phyloP scores from a whole-genome alignment of 2,888 invertebrate species.

The Poecilus cupreus region DNA sequence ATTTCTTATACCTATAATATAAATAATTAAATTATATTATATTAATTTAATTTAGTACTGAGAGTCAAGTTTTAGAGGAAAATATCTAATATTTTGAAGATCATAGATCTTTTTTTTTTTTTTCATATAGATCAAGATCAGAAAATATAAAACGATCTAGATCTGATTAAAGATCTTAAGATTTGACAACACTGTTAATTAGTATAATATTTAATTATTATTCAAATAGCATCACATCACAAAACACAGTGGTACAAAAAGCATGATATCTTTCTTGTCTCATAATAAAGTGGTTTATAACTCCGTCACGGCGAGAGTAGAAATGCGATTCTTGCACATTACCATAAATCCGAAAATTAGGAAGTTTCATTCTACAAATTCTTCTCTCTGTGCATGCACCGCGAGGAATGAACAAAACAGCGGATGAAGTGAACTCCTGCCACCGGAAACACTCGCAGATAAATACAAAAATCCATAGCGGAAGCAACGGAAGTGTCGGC shows the following conservation, averaged over 20 bases:
- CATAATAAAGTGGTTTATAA: not conserved
- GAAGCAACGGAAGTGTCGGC: constrained; percentile 64
- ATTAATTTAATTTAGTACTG: too few species aligned
- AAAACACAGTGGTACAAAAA: not conserved
- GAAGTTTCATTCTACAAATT: constrained; percentile 64
- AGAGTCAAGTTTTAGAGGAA: too few species aligned
- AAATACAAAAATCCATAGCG: constrained; percentile 68
- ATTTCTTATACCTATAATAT: too few species aligned
- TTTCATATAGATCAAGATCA: too few species aligned
- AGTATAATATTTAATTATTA: not conserved
- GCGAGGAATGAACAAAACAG: constrained; percentile 65
- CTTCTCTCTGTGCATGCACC: constrained; percentile 62
- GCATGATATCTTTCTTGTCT: not conserved
- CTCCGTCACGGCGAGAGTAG: not conserved
- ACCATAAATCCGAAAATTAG: constrained; percentile 67
- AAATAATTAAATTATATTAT: too few species aligned
- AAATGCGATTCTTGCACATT: constrained; percentile 8
- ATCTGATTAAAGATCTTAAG: too few species aligned
- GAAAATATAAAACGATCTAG: too few species aligned
- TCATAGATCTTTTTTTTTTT: too few species aligned
- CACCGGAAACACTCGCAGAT: constrained; percentile 66
- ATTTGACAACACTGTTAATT: not conserved
- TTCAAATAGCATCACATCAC: not conserved
- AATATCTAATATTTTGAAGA: too few species aligned
- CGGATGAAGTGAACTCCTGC: constrained; percentile 63